Base-by-base conservation (phyloP, 2,888 invertebrate species). In the Lepidocyrtinus sp. region DNA sequence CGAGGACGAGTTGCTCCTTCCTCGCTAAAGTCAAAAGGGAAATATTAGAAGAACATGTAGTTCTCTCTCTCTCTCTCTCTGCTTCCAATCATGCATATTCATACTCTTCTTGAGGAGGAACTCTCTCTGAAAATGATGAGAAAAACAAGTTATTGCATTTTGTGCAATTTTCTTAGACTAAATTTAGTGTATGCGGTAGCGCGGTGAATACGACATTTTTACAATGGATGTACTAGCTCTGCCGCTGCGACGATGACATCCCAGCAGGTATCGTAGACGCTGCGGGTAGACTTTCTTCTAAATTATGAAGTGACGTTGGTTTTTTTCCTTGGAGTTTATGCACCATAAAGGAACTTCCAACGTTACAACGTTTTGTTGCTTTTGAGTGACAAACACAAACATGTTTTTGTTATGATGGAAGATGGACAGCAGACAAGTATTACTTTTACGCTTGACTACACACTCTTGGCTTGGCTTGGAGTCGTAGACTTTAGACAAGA, bases 171-270 rank as follows among this genome's bases (percentile, higher is more conserved):
- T 9, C n/a, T n/a, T n/a, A n/a, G n/a, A 36, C 36, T 5, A 36
- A 12, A 36, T 36, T 21, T 3, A 59, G 59, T 59, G 59, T 21
- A 22, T 21, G 59, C 59, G 59, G 59, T 59, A 59, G 59, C 59
- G 36, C 36, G 5, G 19, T 59, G 59, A 21, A 59, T 15, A n/a
- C 59, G 5, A 36, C 78, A 78, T 68, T 59, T 59, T n/a, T 59
- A 59, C 22, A 45, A 70, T 64, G 59, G 64, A 36, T 74, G 59
- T 25, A 74, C 64, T 74, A 68, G 68, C 73, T 19, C 59, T n/a
- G 55, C 36, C 24, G 46, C 74, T 74, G 73, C 74, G 79, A 79
- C 74, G 73, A 70, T 79, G 79, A 79, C 79, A 79, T 79, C 79
- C 21, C 79, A 79, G 79, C 79, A 79, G 74, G 78, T 78, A 78